A percentile compares a stretch with the other conserved stretches of the same genome.
These are phyloP conservation scores for Archocentrus centrarchus DNA, from an alignment of 2,113 vertebrate genomes.

Conservation along the genomic window DNA sequence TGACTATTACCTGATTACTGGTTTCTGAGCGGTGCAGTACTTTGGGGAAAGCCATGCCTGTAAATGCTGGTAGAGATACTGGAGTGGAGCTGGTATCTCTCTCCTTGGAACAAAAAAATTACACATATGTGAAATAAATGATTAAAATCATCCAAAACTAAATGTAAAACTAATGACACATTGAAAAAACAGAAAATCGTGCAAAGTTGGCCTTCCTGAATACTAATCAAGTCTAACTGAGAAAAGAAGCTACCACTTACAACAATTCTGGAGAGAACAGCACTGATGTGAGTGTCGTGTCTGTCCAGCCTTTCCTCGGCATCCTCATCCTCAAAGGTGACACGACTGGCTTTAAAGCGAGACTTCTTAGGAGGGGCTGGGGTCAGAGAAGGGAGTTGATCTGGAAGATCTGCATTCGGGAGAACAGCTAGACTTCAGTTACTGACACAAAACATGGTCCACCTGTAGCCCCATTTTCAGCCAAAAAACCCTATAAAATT, in stretches of 20 bases:
- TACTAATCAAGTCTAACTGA: background rate
- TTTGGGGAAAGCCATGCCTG: slow-evolving; percentile 88
- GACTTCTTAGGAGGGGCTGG: slow-evolving; percentile 92
- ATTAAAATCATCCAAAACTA: background rate
- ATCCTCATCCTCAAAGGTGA: slow-evolving; percentile 86
- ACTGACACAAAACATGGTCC: no score
- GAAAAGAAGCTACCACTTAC: slow-evolving; percentile 75
- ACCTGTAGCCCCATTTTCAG: no score
- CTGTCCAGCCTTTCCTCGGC: slow-evolving; percentile 84
- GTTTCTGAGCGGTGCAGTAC: slow-evolving; percentile 87
- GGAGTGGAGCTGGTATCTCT: slow-evolving; percentile 87
- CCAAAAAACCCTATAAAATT: background rate
- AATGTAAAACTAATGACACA: background rate
- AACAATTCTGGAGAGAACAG: slow-evolving; percentile 92
- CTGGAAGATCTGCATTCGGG: slow-evolving; percentile 84
- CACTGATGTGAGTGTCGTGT: slow-evolving; percentile 91
- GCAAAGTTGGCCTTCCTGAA: background rate
- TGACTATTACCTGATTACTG: slow-evolving; percentile 81
- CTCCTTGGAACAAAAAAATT: slow-evolving; percentile 80
- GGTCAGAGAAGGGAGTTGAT: slow-evolving; percentile 87
- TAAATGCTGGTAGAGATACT: slow-evolving; percentile 86
- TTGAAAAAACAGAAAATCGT: background rate
- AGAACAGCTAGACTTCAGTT: background rate
- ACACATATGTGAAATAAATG: background rate
- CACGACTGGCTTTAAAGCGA: slow-evolving; percentile 78